These are phyloP conservation scores for Drosophila testacea DNA, from an alignment of 2,888 invertebrate species.

Conservation along the genomic window DNA sequence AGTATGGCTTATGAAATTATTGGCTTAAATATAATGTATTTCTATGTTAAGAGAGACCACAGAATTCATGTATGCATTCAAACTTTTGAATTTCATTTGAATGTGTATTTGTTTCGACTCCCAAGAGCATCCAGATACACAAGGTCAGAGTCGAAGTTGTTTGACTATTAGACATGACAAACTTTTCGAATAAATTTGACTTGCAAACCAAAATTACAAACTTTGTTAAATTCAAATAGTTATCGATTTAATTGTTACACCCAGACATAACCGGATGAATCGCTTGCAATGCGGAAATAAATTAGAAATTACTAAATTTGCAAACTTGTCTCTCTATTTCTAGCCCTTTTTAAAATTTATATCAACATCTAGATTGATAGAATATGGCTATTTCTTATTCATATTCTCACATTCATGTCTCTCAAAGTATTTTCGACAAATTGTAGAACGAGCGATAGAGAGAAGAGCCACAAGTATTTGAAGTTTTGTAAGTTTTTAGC, in stretches of 20 bases:
- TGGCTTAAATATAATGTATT: not conserved
- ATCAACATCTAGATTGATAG: not conserved
- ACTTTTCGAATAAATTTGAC: slow-evolving; percentile 35
- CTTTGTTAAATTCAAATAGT: slow-evolving; percentile 22
- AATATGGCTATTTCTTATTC: slow-evolving; percentile 1
- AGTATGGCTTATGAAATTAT: not conserved
- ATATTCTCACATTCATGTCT: slow-evolving; percentile 10
- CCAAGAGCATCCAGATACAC: not conserved
- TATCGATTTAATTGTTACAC: slow-evolving; percentile 15
- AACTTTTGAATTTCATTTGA: not conserved
- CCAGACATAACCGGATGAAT: slow-evolving; percentile 2
- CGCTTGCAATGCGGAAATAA: slow-evolving; percentile 5
- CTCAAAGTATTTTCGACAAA: slow-evolving; percentile 11
- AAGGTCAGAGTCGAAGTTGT: slow-evolving; percentile 9
- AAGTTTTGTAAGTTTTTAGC: slow-evolving; percentile 16
- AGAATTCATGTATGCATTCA: not conserved
- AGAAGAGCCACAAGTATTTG: not conserved
- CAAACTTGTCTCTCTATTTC: not conserved
- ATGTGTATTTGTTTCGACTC: not conserved
- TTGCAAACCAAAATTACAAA: slow-evolving; percentile 15
- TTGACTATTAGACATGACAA: slow-evolving; percentile 20
- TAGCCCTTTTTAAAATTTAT: not conserved
- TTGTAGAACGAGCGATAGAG: slow-evolving; percentile 7
- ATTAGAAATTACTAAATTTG: slow-evolving; percentile 6
- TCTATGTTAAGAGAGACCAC: not conserved